Percentiles rank a stretch among this genome's conserved stretches.
These are phyloP conservation scores for Bugulina stolonifera DNA, from an alignment of 2,888 invertebrate species.

Conservation along the genomic window DNA sequence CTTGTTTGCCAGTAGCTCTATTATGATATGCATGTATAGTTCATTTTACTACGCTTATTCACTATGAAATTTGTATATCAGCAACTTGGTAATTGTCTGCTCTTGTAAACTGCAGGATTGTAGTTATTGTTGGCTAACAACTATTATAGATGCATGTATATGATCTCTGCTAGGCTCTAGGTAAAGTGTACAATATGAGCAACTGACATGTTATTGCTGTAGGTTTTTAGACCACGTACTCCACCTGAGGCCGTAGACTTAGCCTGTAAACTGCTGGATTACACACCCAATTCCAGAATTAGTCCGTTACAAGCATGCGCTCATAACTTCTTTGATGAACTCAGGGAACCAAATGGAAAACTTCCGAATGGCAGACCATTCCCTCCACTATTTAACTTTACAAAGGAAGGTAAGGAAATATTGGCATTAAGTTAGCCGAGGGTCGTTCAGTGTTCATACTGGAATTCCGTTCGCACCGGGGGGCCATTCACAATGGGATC, in stretches of 20 bases:
- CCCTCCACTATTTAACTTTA: constrained; percentile 95
- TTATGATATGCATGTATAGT: too few relatives aligned
- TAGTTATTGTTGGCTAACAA: too few relatives aligned
- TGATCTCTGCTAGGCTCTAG: background rate
- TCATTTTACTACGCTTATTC: too few relatives aligned
- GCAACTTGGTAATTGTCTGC: too few relatives aligned
- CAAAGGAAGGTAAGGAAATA: constrained; percentile 81
- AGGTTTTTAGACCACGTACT: constrained; percentile 57
- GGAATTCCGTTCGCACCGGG: too few relatives aligned
- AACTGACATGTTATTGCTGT: constrained; percentile 11
- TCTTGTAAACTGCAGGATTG: too few relatives aligned
- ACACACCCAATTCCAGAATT: constrained; percentile 92
- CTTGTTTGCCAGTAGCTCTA: too few relatives aligned
- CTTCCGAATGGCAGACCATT: constrained; percentile 87
- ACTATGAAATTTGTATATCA: too few relatives aligned
- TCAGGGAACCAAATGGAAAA: constrained; percentile 83
- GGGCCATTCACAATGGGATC: too few relatives aligned
- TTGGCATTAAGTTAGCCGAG: too few relatives aligned
- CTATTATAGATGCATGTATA: too few relatives aligned
- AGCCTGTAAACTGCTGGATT: constrained; percentile 82
- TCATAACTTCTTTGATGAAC: constrained; percentile 96
- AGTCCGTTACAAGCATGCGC: constrained; percentile 95
- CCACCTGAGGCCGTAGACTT: constrained; percentile 63
- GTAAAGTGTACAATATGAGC: background rate
- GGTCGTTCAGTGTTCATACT: too few relatives aligned